A percentile compares a stretch with the other conserved stretches of the same genome.
phyloP scores from a whole-genome alignment of 2,888 invertebrate species.

The Luperina testacea region DNA sequence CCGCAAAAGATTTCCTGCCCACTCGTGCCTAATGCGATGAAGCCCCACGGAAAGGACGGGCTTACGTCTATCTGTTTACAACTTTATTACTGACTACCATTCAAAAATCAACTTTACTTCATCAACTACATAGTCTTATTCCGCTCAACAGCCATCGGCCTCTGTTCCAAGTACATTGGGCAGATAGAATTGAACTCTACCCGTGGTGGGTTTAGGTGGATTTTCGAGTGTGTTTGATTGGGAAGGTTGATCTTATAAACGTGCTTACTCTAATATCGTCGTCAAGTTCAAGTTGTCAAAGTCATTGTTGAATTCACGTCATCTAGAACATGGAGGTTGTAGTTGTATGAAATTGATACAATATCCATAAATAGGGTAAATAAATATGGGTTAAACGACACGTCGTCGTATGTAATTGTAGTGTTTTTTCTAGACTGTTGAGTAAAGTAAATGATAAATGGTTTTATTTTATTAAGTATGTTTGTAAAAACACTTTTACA shows the following conservation, averaged over 20 bases:
- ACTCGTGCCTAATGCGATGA: constrained; percentile 84
- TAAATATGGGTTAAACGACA: not conserved
- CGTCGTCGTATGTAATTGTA: not conserved
- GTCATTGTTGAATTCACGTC: constrained; percentile 55
- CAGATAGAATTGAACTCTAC: constrained; percentile 38
- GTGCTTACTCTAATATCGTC: constrained; percentile 61
- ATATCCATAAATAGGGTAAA: not conserved
- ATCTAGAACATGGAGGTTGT: not conserved
- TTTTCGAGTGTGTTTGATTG: constrained; percentile 30
- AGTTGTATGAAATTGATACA: not conserved
- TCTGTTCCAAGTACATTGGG: constrained; percentile 6
- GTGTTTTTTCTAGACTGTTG: not conserved
- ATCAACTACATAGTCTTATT: constrained; percentile 3
- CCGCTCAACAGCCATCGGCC: not conserved
- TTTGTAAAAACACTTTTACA: too few relatives aligned
- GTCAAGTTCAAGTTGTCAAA: constrained; percentile 71
- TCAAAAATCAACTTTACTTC: constrained; percentile 50
- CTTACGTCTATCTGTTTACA: constrained; percentile 68
- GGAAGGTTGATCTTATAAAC: constrained; percentile 54
- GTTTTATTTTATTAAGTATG: too few relatives aligned
- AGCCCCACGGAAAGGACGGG: constrained; percentile 75
- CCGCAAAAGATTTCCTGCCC: constrained; percentile 73
- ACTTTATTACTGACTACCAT: constrained; percentile 20
- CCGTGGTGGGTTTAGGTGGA: not conserved
- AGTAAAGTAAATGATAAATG: too few relatives aligned